Evolutionary conservation across 1,140 invertebrate genomes (phyloP), one percentile per base, ranked within the genome.

Genomic region (Diabrotica undecimpunctata): DNA sequence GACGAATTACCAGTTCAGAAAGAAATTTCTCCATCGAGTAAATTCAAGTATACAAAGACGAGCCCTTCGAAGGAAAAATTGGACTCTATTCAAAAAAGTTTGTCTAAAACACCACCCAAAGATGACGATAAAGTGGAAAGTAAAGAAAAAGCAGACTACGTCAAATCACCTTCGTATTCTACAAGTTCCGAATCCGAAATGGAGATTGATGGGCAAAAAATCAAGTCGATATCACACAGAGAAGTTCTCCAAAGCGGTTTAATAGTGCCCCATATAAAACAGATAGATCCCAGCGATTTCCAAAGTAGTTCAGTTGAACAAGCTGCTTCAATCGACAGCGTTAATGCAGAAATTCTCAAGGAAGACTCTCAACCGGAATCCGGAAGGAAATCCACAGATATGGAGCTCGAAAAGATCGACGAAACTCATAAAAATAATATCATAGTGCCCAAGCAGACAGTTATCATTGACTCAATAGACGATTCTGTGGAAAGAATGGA

Each of bases 1-100:
- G 83, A 86, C 61, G 83, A 85, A 74, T 66, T 75, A 38, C 66
- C 70, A 11, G 53, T 61, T 64, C 71, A 57, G 46, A 71, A 76
- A 72, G 70, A 70, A 46, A 62, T 66, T 35, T 68, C 74, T 9
- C 69, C 74, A n/a, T 38, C 13, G 50, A 70, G 63, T n/a, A 77
- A 74, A 68, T 81, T 80, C 12, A 83, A 83, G 50, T 72, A 70
- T 38, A 51, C 57, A 11, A 74, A 62, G 65, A 65, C 53, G 37
- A 78, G 10, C 79, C 82, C 67, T 62, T 52, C 62, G 36, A 70
- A 73, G 63, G 71, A 71, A 41, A 68, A 69, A 51, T 11, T 62
- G 12, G 63, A 66, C 6, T 39, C 50, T 9, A 38, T 35, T 10
- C 63, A 66, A 14, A 62, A 62, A 41, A 56, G 70, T 13, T 46